Conservation (phyloP, 2,113 vertebrate genomes). For the Anolis sagrei region DNA sequence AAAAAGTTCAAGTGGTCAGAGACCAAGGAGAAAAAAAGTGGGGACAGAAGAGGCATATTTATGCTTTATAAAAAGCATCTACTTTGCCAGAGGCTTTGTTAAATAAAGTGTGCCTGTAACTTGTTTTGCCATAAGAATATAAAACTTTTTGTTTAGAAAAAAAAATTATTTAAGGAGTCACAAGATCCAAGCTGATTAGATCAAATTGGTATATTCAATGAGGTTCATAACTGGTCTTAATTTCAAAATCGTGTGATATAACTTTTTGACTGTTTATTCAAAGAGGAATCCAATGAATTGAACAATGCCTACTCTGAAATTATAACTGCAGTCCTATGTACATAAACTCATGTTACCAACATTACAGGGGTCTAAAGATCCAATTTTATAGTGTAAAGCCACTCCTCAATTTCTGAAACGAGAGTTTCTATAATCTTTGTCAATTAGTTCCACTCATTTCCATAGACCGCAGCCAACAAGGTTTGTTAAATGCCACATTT, state of each 20-base stretch:
- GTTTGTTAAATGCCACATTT: neutral
- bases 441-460: neutral
- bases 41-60: too few species aligned
- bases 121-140: rapidly evolving
- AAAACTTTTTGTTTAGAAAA: neutral
- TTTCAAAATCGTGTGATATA: neutral
- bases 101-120: too few species aligned
- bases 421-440: neutral
- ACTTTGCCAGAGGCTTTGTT: too few species aligned
- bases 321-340: neutral
- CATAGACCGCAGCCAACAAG: neutral
- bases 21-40: too few species aligned
- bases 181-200: neutral
- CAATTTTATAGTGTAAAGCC: neutral
- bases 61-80: too few species aligned
- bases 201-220: neutral
- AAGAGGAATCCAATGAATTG: neutral
- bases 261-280: neutral
- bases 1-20: too few species aligned
- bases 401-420: neutral
- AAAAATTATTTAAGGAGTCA: neutral
- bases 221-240: neutral
- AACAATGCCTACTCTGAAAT: neutral
- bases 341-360: neutral
- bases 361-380: neutral